Evolutionary conservation across 2,888 invertebrate genomes (phyloP), one percentile per base, ranked within the genome.

Genomic region (Hydrotaea diabolus): DNA sequence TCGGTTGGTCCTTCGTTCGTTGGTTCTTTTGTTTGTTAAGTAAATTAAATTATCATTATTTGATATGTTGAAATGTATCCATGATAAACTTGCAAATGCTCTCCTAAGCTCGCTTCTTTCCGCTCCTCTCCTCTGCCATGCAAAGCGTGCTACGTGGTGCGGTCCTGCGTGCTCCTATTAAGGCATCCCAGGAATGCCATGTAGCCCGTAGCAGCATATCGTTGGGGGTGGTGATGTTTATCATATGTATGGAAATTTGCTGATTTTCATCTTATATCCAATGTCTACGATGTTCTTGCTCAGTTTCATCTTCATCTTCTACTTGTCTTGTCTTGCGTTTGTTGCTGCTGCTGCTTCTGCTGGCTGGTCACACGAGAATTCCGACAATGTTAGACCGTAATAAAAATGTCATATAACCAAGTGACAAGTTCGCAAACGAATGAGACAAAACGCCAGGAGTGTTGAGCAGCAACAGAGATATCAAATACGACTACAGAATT

Each of bases 321-420:
- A 11, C 13, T 19, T 21, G 66, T 19, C 17, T 19, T 43, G 23
- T 21, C 66, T 39, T 66, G 4, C 19, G 4, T 17, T 5, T 21
- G 23, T 36, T 62, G 8, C 31, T 17, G 0, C 39, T 64, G 26
- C 21, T 21, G 13, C 21, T 43, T n/a, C 11, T 43, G 9, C 43
- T 31, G 31, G 19, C 23, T 46, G 69, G 69, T 46, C 69, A 69
- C 69, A 69, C 13, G 69, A 46, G 46, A 31, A 69, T 69, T 39
- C 46, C 46, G 23, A 17, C 21, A 46, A 23, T 69, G 43, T 46
- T 46, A 46, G 69, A 69, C 23, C 69, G 69, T 69, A 69, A 69
- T 69, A 69, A 69, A 69, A 69, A 69, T 69, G 69, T 69, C 69
- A 69, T 23, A 69, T 69, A 69, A 23, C 69, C n/a, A 69, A 46